Percentiles rank a stretch among this genome's conserved stretches.
These are phyloP conservation scores for Phrynosoma platyrhinos DNA, from an alignment of 2,113 vertebrate genomes.

Conservation along the genomic window DNA sequence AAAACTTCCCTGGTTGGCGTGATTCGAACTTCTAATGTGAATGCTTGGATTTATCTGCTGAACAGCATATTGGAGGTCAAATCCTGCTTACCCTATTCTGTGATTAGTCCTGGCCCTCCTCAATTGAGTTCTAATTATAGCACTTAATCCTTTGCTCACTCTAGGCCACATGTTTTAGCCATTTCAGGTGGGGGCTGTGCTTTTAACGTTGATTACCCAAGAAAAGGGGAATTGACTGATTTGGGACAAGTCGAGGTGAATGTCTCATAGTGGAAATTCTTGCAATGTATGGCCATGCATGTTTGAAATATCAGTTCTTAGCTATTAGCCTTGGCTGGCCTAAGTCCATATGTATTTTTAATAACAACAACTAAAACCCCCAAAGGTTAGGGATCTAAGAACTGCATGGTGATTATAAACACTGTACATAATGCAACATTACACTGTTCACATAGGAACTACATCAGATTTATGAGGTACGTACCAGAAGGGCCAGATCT, in stretches of 20 bases:
- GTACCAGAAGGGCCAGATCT: no score
- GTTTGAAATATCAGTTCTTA: background rate
- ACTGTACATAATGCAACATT: background rate
- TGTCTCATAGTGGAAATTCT: background rate
- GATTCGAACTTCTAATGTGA: constrained; percentile 34
- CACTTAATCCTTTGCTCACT: constrained; percentile 31
- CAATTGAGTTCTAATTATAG: background rate
- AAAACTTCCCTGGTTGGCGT: constrained; percentile 18
- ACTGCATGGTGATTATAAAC: background rate
- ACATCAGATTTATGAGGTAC: background rate
- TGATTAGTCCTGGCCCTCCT: background rate
- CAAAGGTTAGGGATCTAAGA: background rate
- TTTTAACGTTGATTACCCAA: background rate
- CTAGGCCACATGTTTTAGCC: background rate
- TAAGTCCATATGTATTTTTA: background rate
- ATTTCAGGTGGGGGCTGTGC: background rate
- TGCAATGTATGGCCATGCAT: background rate
- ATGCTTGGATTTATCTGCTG: constrained; percentile 34
- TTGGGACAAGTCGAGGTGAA: background rate
- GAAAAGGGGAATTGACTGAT: background rate
- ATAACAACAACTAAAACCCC: background rate
- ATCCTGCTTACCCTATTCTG: constrained; percentile 28
- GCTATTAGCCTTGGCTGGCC: background rate
- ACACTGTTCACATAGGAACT: background rate
- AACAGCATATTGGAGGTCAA: constrained; percentile 29